A percentile compares a stretch with the other conserved stretches of the same genome.
Evolutionary conservation across 2,113 vertebrate genomes (phyloP).

Genomic region (Melanotaenia duboulayi): DNA sequence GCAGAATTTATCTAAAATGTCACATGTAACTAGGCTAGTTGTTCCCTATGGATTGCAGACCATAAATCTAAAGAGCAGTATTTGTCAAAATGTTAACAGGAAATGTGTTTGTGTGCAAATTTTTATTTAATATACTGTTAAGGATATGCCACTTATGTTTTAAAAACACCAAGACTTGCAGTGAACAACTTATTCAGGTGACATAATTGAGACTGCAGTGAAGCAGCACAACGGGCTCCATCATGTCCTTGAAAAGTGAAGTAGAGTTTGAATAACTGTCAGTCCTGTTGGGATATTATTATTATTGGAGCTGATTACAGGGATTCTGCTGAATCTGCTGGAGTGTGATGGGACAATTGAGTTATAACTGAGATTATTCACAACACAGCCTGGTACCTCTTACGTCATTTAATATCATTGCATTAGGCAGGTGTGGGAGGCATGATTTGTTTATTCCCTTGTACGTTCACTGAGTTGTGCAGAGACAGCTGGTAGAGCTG

Average conservation of each 20-base stretch:
- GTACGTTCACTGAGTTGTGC: background rate
- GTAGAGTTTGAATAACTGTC: conserved; percentile 49
- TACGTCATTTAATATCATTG: background rate
- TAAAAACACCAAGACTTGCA: conserved; percentile 11
- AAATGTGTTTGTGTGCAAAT: background rate
- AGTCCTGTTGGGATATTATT: conserved; percentile 38
- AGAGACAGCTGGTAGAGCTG: background rate
- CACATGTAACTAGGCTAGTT: conserved; percentile 2
- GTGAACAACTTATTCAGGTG: conserved; percentile 18
- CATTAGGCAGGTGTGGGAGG: background rate
- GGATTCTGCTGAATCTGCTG: conserved; percentile 58
- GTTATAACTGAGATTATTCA: conserved; percentile 32
- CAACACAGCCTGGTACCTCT: background rate
- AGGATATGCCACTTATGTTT: conserved; percentile 6
- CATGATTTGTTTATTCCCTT: background rate
- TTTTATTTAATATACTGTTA: no score
- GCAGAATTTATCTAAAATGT: conserved; percentile 30
- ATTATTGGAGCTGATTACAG: conserved; percentile 53
- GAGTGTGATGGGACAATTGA: conserved; percentile 8
- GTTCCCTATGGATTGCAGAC: background rate
- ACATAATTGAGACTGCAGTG: background rate
- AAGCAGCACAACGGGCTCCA: conserved; percentile 29
- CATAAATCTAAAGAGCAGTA: background rate
- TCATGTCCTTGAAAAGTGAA: conserved; percentile 28
- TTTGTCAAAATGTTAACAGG: background rate